Percentiles rank a stretch among this genome's conserved stretches.
phyloP scores from a whole-genome alignment of 2,113 vertebrate genomes.

The Pygoscelis antarcticus region DNA sequence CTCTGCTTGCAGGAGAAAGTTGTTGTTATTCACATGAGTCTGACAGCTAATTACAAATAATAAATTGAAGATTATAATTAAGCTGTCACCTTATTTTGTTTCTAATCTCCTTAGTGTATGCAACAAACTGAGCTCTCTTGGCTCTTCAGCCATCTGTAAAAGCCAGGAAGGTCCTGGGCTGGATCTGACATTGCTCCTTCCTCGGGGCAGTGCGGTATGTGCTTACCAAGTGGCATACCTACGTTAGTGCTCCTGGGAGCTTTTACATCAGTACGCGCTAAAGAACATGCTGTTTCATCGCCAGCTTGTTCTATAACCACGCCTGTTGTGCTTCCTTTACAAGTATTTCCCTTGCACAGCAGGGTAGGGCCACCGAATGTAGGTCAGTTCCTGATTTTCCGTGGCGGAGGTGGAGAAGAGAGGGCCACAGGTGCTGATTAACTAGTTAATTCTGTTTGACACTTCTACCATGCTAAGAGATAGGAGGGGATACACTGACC shows the following conservation, averaged over 20 bases:
- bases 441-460: neutral
- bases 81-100: neutral
- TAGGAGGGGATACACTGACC: neutral
- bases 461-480: fast-evolving
- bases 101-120: neutral
- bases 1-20: neutral
- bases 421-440: neutral
- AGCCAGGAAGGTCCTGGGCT: neutral
- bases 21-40: neutral
- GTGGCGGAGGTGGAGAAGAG: neutral
- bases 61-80: conserved; percentile 20
- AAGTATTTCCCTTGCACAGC: neutral
- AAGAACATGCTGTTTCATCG: neutral
- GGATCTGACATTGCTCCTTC: neutral
- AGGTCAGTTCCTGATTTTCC: neutral
- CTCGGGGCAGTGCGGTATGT: fast-evolving
- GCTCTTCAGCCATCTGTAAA: neutral
- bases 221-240: neutral
- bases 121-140: neutral
- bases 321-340: neutral
- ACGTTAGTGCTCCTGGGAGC: neutral
- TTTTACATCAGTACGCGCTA: fast-evolving
- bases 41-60: conserved; percentile 5
- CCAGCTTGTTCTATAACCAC: neutral
- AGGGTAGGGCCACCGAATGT: neutral